Evolutionary conservation across 2,797 vertebrate species (phyloP).

Genomic region (Microcaecilia unicolor): DNA sequence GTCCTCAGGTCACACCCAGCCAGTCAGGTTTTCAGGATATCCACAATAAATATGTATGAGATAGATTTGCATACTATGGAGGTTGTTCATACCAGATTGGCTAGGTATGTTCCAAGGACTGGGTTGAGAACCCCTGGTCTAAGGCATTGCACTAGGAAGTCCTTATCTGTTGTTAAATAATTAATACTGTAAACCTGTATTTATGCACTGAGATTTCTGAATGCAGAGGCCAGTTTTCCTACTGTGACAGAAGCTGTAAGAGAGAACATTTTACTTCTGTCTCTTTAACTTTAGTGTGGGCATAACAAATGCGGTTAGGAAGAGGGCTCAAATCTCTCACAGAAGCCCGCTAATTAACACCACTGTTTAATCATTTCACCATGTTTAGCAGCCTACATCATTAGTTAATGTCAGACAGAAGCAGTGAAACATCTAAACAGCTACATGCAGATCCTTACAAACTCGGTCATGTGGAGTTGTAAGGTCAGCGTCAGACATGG

Average conservation of each 20-base stretch:
- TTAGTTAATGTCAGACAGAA: constrained; percentile 57
- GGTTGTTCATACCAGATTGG: too few relatives aligned
- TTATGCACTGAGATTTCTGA: too few relatives aligned
- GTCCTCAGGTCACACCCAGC: too few relatives aligned
- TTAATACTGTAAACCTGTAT: constrained; percentile 26
- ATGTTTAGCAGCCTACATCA: constrained; percentile 53
- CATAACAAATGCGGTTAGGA: constrained; percentile 32
- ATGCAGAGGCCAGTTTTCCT: too few relatives aligned
- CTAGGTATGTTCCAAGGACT: too few relatives aligned
- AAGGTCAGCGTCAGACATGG: constrained; percentile 42
- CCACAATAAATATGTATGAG: too few relatives aligned
- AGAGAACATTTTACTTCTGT: constrained; percentile 25
- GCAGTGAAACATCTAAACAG: constrained; percentile 43
- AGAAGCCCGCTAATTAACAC: constrained; percentile 57
- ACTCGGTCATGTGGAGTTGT: constrained; percentile 50
- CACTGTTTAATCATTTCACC: constrained; percentile 54
- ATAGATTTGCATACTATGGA: too few relatives aligned
- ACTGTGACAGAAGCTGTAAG: constrained; percentile 21
- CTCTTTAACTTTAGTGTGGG: constrained; percentile 32
- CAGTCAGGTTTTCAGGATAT: too few relatives aligned
- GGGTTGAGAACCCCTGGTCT: too few relatives aligned
- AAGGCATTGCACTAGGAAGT: constrained; percentile 31
- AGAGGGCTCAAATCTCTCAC: constrained; percentile 28
- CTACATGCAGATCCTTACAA: constrained; percentile 40
- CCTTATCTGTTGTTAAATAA: constrained; percentile 22